phyloP scores from a whole-genome alignment of 2,888 invertebrate genomes.

The Cantharis rufa region DNA sequence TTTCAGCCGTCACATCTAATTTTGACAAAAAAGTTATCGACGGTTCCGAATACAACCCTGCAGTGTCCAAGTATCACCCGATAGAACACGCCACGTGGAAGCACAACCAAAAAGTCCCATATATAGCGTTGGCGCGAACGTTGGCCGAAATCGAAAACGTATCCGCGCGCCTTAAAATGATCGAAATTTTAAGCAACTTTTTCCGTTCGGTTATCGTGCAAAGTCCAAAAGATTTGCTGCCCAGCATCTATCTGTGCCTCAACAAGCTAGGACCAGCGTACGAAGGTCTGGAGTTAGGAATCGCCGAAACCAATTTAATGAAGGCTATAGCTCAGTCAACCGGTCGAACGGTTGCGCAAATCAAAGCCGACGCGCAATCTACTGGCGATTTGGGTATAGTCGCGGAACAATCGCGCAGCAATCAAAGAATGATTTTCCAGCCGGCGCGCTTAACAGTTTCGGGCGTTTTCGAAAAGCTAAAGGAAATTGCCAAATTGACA shows the following conservation, averaged over 20 bases:
- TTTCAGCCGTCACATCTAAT: neutral
- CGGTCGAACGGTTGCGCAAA: slow-evolving; percentile 81
- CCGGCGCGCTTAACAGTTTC: slow-evolving; percentile 77
- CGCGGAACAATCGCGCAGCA: slow-evolving; percentile 81
- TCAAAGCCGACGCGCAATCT: slow-evolving; percentile 71
- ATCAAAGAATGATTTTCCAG: slow-evolving; percentile 87
- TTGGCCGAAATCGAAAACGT: slow-evolving; percentile 87
- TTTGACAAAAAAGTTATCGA: slow-evolving; percentile 5
- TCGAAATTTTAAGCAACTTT: slow-evolving; percentile 90
- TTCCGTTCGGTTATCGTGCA: slow-evolving; percentile 87
- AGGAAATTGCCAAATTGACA: slow-evolving; percentile 83
- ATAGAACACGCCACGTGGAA: slow-evolving; percentile 83
- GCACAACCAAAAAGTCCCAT: slow-evolving; percentile 79
- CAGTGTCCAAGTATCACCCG: slow-evolving; percentile 76
- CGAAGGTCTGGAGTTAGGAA: slow-evolving; percentile 90
- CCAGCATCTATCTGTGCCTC: slow-evolving; percentile 92
- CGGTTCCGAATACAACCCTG: slow-evolving; percentile 69
- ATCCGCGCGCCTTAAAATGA: slow-evolving; percentile 84
- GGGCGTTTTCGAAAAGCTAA: slow-evolving; percentile 80
- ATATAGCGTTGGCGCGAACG: slow-evolving; percentile 87
- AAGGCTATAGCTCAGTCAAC: slow-evolving; percentile 92
- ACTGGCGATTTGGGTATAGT: slow-evolving; percentile 90
- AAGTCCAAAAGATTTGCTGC: slow-evolving; percentile 86
- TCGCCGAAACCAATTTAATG: slow-evolving; percentile 92
- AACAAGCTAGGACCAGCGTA: slow-evolving; percentile 96